Base-by-base conservation (phyloP, 2,113 vertebrate genomes). In the Anhinga rufa region DNA sequence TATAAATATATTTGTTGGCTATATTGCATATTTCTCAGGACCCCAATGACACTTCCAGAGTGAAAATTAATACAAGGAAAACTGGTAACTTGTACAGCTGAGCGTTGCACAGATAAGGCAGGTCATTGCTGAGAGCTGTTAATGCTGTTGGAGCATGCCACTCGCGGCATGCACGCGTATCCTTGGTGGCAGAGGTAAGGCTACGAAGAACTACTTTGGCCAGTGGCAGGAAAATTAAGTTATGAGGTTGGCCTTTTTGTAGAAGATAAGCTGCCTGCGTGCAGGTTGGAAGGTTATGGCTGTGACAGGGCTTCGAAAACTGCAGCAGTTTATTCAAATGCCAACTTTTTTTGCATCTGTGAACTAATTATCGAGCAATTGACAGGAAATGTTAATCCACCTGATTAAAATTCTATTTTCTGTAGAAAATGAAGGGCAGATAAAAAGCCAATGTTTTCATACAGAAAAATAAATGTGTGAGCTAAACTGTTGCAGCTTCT, bases 141-240 rank as follows among this genome's bases (percentile, higher is more conserved):
- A 22, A 2, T 25, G 66, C 42, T 68, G 7, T 13, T 58, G 72
- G 25, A 82, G 54, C 7, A 1, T 12, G 18, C 24, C 10, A 1
- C 48, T 26, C 11, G 24, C 5, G 26, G 49, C 11, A 1, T 17
- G 19, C 52, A 4, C 16, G 0, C 6, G 3, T 3, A 2, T 21
- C 62, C 49, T 42, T 36, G 1, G 1, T 55, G 55, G 32, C n/a
- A 18, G 40, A 25, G 40, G 8, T 64, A 26, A 65, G 42, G 71
- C 62, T 80, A 19, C n/a, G 74, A n/a, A 60, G 80, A 61, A 10
- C 14, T 38, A 0, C 57, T 82, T 70, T 19, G 80, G 51, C 29
- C 64, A 60, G 22, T 49, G 48, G 7, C 22, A 70, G 46, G 29
- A 58, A 42, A 86, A 34, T 66, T 8, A 17, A 57, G 32, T 40